Evolutionary conservation across 2,888 invertebrate species (phyloP).

Genomic region (Brassicogethes aeneus): DNA sequence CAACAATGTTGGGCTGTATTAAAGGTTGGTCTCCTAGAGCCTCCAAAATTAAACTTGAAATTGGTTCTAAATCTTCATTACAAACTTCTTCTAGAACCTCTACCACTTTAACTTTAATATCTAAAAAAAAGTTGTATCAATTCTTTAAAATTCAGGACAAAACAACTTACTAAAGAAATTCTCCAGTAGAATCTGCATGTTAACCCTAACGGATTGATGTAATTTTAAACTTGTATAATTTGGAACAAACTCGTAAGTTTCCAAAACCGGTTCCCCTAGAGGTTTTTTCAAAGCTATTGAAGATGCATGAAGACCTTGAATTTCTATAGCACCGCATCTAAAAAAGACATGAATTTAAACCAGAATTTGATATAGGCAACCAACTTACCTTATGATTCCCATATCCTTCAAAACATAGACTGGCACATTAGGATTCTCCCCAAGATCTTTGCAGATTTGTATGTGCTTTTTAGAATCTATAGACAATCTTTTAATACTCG

Average conservation of each 20-base stretch:
- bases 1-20: slow-evolving; percentile 55
- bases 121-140: slow-evolving; percentile 23
- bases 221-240: slow-evolving; percentile 37
- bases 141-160: no score
- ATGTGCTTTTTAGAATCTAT: slow-evolving; percentile 41
- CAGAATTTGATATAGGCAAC: no score
- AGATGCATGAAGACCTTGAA: slow-evolving; percentile 68
- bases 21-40: slow-evolving; percentile 59
- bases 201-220: slow-evolving; percentile 44
- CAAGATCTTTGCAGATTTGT: slow-evolving; percentile 12
- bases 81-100: slow-evolving; percentile 25
- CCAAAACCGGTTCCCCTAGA: slow-evolving; percentile 66
- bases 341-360: slow-evolving; percentile 8
- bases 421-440: slow-evolving; percentile 19
- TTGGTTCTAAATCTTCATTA: slow-evolving; percentile 36
- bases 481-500: slow-evolving; percentile 42
- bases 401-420: slow-evolving; percentile 40
- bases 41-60: slow-evolving; percentile 49
- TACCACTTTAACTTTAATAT: slow-evolving; percentile 44
- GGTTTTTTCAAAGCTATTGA: slow-evolving; percentile 61
- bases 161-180: slow-evolving; percentile 40
- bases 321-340: slow-evolving; percentile 66
- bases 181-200: slow-evolving; percentile 65
- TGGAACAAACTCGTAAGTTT: slow-evolving; percentile 65
- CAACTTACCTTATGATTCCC: slow-evolving; percentile 22